Evolutionary conservation across 2,113 vertebrate species (phyloP), one percentile per base, ranked within the genome.

Genomic region (Neolamprologus brichardi): DNA sequence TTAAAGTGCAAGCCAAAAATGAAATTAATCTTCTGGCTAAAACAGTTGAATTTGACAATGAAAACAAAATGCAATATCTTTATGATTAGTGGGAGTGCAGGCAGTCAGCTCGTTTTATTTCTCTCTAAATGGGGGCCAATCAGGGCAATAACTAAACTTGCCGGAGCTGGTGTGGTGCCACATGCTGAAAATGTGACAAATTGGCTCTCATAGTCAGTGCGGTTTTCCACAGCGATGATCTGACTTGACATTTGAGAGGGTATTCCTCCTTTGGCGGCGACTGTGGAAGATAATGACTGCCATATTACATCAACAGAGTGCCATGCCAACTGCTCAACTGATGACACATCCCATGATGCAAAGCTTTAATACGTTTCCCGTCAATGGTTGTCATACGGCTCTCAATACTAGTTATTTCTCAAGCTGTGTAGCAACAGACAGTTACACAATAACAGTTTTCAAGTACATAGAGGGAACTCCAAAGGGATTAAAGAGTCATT

Each of bases 281-380:
- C 81, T 87, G 85, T 79, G 89, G 88, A 79, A 93, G 93, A 94
- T 96, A 95, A 96, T 94, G 89, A 84, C 84, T 94, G 94, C 94
- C 95, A 95, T 90, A 96, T 96, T 95, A 95, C 94, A 95, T 95
- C 95, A 96, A 95, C 92, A 95, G 13, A 64, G 83, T 84, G 87
- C 90, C 91, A 94, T 92, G 95, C 91, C 94, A 94, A 90, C 89
- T 62, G 85, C 79, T 87, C 41, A 85, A 91, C 81, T 88, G 87
- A 82, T 94, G 91, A 94, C 86, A 93, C 89, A 92, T 96, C 86
- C 94, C 92, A 92, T 93, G 92, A 93, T 95, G 93, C 90, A 90
- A 91, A 70, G 88, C 90, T 91, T 62, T 86, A 89, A 89, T 88
- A 82, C 17, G 51, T 87, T 94, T 89, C 92, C 93, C 87, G 64